phyloP scores from a whole-genome alignment of 2,888 invertebrate species.

The Papilio gigon region DNA sequence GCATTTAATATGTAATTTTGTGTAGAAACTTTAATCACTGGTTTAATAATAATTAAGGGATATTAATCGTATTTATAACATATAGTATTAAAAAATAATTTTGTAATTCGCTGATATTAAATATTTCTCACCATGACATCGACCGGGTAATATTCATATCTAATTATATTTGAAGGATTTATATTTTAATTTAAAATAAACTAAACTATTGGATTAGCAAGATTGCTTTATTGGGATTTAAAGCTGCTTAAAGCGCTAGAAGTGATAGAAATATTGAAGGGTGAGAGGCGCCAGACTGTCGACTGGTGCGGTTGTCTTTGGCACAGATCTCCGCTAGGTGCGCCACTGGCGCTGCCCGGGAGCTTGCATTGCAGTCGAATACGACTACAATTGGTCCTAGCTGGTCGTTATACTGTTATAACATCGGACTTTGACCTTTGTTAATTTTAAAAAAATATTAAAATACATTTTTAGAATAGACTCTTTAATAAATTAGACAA shows the following conservation, averaged over 20 bases:
- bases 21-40: neutral
- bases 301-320: constrained; percentile 54
- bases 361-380: neutral
- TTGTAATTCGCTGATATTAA: no score
- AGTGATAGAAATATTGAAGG: constrained; percentile 46
- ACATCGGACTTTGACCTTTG: neutral
- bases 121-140: no score
- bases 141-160: no score
- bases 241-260: constrained; percentile 45
- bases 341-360: neutral
- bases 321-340: constrained; percentile 53
- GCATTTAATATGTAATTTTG: neutral
- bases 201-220: no score
- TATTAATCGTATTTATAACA: neutral
- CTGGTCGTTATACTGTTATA: neutral
- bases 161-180: no score
- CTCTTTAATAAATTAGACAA: constrained; percentile 1
- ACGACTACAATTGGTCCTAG: neutral
- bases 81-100: no score
- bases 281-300: constrained; percentile 59
- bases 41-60: no score
- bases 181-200: no score
- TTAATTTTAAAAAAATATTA: no score
- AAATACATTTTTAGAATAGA: neutral
- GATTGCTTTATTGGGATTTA: neutral